Evolutionary conservation across 2,888 invertebrate genomes (phyloP), one percentile per base, ranked within the genome.

Genomic region (Zelleria hepariella): DNA sequence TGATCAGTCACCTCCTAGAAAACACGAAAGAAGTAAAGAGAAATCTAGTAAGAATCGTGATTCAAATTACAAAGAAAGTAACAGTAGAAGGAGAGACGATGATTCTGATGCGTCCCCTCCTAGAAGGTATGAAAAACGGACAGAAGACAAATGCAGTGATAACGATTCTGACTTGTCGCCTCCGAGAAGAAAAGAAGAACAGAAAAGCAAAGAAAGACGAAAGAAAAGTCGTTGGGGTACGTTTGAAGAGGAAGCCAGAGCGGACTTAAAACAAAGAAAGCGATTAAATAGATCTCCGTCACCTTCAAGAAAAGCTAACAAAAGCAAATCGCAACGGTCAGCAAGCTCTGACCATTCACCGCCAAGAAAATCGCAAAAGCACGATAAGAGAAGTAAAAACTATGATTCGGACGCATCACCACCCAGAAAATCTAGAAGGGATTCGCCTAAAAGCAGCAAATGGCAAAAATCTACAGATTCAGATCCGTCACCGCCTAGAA

Each of bases 101-200:
- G n/a, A n/a, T n/a, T n/a, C n/a, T n/a, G n/a, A n/a, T n/a, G n/a
- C n/a, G n/a, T n/a, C n/a, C n/a, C 25, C 53, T 2, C 49, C 49
- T 3, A 49, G 49, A n/a, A 49, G 20, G 20, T 18, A 15, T n/a
- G 20, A 49, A 49, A 49, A 20, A 2, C 49, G n/a, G 18, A 18
- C 10, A 49, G 7, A 32, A 32, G 21, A 20, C 26, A 32, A 6
- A 56, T 62, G 62, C 48, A 65, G 65, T 58, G 61, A 62, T 15
- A 78, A 77, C 62, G 83, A 82, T 48, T 82, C 78, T 69, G 85
- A 89, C 65, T 65, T 75, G 53, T 87, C 86, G 61, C 86, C 84
- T 18, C 81, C 79, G 0, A 77, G 80, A 65, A 76, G 64, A 64
- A 67, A 49, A 18, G 23, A 25, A 51, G 23, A 59, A 15, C 42